Base-by-base conservation (phyloP, 2,113 vertebrate genomes). In the Narcine bancroftii region DNA sequence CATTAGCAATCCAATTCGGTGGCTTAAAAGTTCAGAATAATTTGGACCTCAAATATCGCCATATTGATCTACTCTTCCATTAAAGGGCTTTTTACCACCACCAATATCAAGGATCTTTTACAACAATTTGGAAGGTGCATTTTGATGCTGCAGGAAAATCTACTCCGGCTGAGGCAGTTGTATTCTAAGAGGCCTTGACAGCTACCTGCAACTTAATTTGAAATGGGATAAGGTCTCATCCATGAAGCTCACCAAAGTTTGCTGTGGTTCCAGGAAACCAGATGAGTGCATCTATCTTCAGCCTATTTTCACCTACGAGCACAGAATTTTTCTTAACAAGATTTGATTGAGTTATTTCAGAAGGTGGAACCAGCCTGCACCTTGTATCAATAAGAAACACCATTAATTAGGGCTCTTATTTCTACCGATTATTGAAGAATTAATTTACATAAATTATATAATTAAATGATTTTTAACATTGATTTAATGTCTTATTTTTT, bases 381-480 rank as follows among this genome's bases (percentile, higher is more conserved):
- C 81, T 87, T 87, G 17, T 87, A 87, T 87, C 81, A 87, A 87
- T 21, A 63, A 87, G 11, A 63, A n/a, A n/a, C n/a, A n/a, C n/a
- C n/a, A n/a, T n/a, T n/a, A n/a, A n/a, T n/a, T n/a, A n/a, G n/a
- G n/a, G n/a, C n/a, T n/a, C n/a, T 15, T n/a, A 5, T 87, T 87
- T 56, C 60, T n/a, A 87, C 6, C 53, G 21, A 33, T n/a, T 56
- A 60, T 60, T 19, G 53, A 36, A 9, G 15, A 60, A 85, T 36
- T 60, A 33, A 56, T 36, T 87, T 63, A 87, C 81, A 60, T n/a
- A 87, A 87, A 39, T 63, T 60, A 87, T 60, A 56, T 33, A 6
- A 87, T 87, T 56, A 85, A 39, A 50, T n/a, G 53, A n/a, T 33
- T 21, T 17, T 17, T 87, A n/a, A n/a, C n/a, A n/a, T 75, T 63